These are phyloP conservation scores for Aegotheles bennettii DNA, from an alignment of 2,113 vertebrate species.

Conservation along the genomic window DNA sequence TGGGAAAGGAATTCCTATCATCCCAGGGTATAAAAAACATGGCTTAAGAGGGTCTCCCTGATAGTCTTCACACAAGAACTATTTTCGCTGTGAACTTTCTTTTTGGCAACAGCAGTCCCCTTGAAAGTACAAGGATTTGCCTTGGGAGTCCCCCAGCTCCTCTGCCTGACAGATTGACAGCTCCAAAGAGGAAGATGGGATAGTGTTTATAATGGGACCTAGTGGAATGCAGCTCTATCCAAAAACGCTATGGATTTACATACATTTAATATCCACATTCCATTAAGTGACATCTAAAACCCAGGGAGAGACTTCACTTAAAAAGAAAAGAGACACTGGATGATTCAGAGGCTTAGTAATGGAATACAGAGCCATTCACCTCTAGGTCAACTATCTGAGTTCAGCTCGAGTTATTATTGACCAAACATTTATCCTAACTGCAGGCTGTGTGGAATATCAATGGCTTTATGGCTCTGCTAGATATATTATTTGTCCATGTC, in stretches of 20 bases:
- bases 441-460: constrained; percentile 53
- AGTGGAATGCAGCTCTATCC: constrained; percentile 16
- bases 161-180: background rate
- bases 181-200: constrained; percentile 14
- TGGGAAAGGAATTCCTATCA: constrained; percentile 4
- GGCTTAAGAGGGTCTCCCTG: background rate
- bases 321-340: constrained; percentile 23
- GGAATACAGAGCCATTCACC: constrained; percentile 53
- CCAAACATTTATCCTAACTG: constrained; percentile 66
- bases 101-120: background rate
- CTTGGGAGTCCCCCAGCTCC: background rate
- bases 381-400: constrained; percentile 51
- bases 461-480: constrained; percentile 40
- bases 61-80: background rate
- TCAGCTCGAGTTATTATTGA: constrained; percentile 59
- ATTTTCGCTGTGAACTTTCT: constrained; percentile 14
- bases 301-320: background rate
- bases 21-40: constrained; percentile 5
- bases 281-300: constrained; percentile 49
- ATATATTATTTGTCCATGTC: constrained; percentile 45
- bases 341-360: constrained; percentile 21
- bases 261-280: constrained; percentile 47
- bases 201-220: constrained; percentile 43
- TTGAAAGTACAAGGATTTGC: constrained; percentile 29
- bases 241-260: constrained; percentile 41